Conservation (phyloP, 1,140 invertebrate genomes). For the Polyergus mexicanus region DNA sequence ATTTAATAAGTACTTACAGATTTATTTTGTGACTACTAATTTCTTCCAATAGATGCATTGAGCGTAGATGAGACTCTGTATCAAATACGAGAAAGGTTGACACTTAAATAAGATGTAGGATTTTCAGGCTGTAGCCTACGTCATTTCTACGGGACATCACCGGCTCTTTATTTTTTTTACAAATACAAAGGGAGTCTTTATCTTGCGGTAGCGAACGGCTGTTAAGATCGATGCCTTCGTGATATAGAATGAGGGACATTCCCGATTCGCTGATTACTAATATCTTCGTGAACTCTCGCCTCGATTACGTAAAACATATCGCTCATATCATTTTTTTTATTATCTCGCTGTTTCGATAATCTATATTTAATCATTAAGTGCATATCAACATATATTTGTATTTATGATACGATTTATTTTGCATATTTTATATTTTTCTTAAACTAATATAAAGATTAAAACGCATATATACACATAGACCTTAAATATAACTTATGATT, state of each 20-base stretch:
- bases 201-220: background rate
- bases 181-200: background rate
- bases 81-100: background rate
- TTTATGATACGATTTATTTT: background rate
- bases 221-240: background rate
- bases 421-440: background rate
- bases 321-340: conserved; percentile 16
- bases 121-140: background rate
- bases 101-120: background rate
- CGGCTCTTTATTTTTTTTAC: conserved; percentile 10
- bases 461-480: background rate
- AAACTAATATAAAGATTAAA: background rate
- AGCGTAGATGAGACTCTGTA: background rate
- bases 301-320: background rate
- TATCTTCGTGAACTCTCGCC: background rate
- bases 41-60: background rate
- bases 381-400: background rate
- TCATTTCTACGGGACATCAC: background rate
- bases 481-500: background rate
- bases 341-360: conserved; percentile 13
- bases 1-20: conserved; percentile 1
- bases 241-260: conserved; percentile 3
- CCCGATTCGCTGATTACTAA: background rate
- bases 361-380: background rate
- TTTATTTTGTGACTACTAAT: background rate